phyloP scores from a whole-genome alignment of 2,113 vertebrate genomes.

The Hipposideros armiger region DNA sequence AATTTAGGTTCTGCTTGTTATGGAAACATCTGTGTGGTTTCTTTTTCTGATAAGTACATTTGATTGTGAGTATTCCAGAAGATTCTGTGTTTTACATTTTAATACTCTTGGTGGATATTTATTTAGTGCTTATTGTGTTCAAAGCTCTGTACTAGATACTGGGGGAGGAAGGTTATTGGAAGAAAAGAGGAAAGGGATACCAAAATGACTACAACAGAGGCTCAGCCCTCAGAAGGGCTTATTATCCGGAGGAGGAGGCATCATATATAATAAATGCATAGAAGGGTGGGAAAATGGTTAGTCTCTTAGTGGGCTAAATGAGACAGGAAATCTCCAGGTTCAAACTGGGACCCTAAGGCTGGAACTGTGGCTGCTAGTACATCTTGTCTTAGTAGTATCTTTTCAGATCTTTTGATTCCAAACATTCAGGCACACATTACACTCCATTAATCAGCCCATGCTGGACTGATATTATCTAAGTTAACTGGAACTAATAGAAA shows the following conservation, averaged over 20 bases:
- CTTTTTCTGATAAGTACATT: slow-evolving; percentile 79
- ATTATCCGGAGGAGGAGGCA: background rate
- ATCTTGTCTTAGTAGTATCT: background rate
- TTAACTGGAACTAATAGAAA: background rate
- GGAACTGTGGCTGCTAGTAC: background rate
- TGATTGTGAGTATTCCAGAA: slow-evolving; percentile 76
- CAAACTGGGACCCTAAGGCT: background rate
- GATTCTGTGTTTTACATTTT: slow-evolving; percentile 74
- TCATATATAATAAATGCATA: background rate
- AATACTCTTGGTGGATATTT: slow-evolving; percentile 50
- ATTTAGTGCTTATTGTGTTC: slow-evolving; percentile 47
- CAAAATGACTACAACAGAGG: background rate
- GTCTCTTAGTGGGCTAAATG: background rate
- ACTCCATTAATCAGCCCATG: background rate
- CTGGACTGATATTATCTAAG: background rate
- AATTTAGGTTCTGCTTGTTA: slow-evolving; percentile 76
- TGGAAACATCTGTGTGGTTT: slow-evolving; percentile 80
- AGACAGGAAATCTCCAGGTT: background rate
- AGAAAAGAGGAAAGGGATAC: background rate
- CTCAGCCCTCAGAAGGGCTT: background rate
- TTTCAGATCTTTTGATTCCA: slow-evolving; percentile 23
- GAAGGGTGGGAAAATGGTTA: background rate
- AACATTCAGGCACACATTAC: background rate
- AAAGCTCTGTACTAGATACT: slow-evolving; percentile 20
- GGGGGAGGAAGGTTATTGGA: background rate